Base-by-base conservation (phyloP, 2,113 vertebrate genomes). In the Lutjanus erythropterus region DNA sequence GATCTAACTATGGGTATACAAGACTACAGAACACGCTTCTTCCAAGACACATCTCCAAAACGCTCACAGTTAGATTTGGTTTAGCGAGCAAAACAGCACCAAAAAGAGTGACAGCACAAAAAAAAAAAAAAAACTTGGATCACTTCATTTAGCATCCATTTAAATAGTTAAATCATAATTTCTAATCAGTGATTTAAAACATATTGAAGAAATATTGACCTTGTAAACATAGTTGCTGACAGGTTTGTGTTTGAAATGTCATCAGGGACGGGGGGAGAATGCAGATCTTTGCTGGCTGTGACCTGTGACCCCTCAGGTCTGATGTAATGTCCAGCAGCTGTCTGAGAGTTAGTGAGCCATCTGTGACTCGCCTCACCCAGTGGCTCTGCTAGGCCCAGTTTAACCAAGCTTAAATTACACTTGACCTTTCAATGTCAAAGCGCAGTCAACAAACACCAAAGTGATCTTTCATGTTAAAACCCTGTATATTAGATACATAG, bases 361-460 rank as follows among this genome's bases (percentile, higher is more conserved):
- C 81, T 88, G 86, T 87, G 84, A 70, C 60, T 81, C 27, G 31
- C 60, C 21, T 60, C 61, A 39, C 44, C 37, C 62, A 10, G 31
- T 46, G 52, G 53, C 72, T 80, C 64, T 55, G 15, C 6, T 53
- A 49, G 60, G 61, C 67, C 71, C 33, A n/a, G 55, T 70, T 75
- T 81, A 86, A 61, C 73, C 18, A 0, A 78, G 71, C 67, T 81
- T 50, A 67, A 83, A 87, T 74, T 71, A 62, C 46, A 72, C 68
- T 80, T 81, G 70, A 79, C 58, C 47, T 35, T 83, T 79, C 88
- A 86, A 68, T 87, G 80, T 78, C 79, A 84, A 58, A 79, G 49
- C 44, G 44, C 25, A 72, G 68, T 78, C 25, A 59, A 58, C 39
- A 66, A 44, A 15, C 78, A 55, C 49, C 37, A 66, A 75, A 86